Evolutionary conservation across 92 coral and sea anemone species (phyloP).

Genomic region (Epizoanthus stellaris): DNA sequence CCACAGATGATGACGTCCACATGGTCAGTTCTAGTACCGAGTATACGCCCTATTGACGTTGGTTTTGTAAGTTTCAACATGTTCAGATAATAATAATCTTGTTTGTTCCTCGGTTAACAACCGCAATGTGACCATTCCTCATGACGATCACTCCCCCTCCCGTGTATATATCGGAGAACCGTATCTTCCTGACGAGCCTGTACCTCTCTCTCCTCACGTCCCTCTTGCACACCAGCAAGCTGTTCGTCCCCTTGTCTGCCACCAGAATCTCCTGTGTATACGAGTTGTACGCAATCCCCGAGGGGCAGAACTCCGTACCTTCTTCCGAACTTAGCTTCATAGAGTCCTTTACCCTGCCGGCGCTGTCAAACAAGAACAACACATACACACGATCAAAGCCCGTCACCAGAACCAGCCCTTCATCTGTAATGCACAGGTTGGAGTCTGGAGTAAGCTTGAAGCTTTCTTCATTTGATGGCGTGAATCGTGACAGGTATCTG

Average conservation of each 20-base stretch:
- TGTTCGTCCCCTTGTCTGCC: conserved; percentile 67
- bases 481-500: conserved; percentile 47
- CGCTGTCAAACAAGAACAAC: conserved; percentile 50
- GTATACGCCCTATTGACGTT: not conserved
- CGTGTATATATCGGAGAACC: conserved; percentile 58
- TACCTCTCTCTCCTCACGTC: conserved; percentile 15
- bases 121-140: conserved; percentile 73
- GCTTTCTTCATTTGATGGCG: conserved; percentile 38
- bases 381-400: conserved; percentile 55
- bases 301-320: conserved; percentile 48
- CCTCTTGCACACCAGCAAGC: conserved; percentile 58
- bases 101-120: conserved; percentile 57
- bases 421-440: conserved; percentile 60
- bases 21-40: not conserved
- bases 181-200: conserved; percentile 54
- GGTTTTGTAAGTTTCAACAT: too few species aligned
- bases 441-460: conserved; percentile 60
- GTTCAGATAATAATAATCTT: conserved; percentile 27
- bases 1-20: not conserved
- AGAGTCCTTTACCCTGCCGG: conserved; percentile 47
- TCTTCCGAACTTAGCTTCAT: conserved; percentile 47
- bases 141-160: conserved; percentile 63
- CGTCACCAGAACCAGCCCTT: conserved; percentile 58
- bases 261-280: conserved; percentile 67
- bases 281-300: conserved; percentile 62